These are phyloP conservation scores for Orcinus orca DNA, from an alignment of 2,113 vertebrate species.

Conservation along the genomic window DNA sequence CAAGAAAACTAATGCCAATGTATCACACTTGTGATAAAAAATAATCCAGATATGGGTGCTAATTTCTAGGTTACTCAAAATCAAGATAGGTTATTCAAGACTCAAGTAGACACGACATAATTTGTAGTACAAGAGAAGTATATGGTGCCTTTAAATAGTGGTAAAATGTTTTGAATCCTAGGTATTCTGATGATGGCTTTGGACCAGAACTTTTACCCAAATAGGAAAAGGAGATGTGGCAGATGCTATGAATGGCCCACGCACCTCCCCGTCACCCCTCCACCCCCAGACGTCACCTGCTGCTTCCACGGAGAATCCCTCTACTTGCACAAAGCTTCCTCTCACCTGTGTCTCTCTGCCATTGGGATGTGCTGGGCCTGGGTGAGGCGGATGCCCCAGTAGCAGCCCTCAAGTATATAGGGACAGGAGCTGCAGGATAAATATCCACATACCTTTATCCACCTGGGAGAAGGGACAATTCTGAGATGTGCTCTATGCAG, in stretches of 20 bases:
- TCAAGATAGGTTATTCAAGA: conserved; percentile 37
- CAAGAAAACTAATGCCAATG: not conserved
- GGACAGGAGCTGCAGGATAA: not conserved
- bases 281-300: not conserved
- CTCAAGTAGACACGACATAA: not conserved
- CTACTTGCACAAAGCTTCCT: not conserved
- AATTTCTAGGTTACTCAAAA: conserved; percentile 55
- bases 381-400: not conserved
- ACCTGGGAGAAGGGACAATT: not conserved
- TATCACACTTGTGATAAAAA: conserved; percentile 24
- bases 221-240: not conserved
- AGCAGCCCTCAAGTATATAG: not conserved
- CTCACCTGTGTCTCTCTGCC: not conserved
- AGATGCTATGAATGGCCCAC: not conserved
- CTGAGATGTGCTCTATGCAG: not conserved
- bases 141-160: conserved; percentile 28
- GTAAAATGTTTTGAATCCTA: conserved; percentile 23
- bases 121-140: conserved; percentile 31
- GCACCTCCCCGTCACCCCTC: accelerated
- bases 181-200: conserved; percentile 36
- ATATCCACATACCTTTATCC: not conserved
- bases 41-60: not conserved
- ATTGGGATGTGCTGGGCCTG: not conserved
- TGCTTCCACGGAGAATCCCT: not conserved
- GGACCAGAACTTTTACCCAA: conserved; percentile 7